phyloP scores from a whole-genome alignment of 2,797 vertebrate species.

The Sciaenops ocellatus region DNA sequence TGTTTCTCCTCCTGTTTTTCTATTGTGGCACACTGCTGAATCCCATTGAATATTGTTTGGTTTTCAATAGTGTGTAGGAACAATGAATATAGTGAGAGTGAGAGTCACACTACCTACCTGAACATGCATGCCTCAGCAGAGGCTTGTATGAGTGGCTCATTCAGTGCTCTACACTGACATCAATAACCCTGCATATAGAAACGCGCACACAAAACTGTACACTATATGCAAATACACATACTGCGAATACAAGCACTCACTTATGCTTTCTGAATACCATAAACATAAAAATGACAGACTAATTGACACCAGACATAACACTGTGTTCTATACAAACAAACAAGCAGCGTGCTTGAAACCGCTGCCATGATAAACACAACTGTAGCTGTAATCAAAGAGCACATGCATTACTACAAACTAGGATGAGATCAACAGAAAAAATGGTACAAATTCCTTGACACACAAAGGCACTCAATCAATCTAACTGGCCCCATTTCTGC shows the following conservation, averaged over 20 bases:
- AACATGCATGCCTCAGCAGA: conserved; percentile 34
- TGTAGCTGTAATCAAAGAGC: conserved; percentile 13
- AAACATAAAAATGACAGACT: conserved; percentile 13
- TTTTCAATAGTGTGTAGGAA: conserved; percentile 47
- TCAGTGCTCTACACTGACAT: conserved; percentile 53
- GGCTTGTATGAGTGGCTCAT: conserved; percentile 44
- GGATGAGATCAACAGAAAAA: conserved; percentile 23
- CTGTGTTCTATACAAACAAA: conserved; percentile 9
- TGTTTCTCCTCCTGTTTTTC: conserved; percentile 35
- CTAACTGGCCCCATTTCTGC: conserved; percentile 59
- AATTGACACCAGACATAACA: conserved; percentile 21
- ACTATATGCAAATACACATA: conserved; percentile 25
- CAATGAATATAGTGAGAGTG: conserved; percentile 36
- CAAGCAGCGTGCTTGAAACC: conserved; percentile 18
- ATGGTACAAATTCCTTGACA: conserved; percentile 40
- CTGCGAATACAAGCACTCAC: conserved; percentile 15
- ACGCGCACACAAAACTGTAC: conserved; percentile 1
- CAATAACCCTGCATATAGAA: conserved; percentile 30
- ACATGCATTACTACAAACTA: conserved; percentile 18
- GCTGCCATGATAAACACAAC: conserved; percentile 21
- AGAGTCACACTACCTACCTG: conserved; percentile 38
- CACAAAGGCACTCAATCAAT: conserved; percentile 58
- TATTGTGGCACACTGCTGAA: conserved; percentile 38
- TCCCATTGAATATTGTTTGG: conserved; percentile 39
- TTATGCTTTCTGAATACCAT: conserved; percentile 18